Base-by-base conservation (phyloP, 2,888 invertebrate genomes). In the Pristionchus japonicus region DNA sequence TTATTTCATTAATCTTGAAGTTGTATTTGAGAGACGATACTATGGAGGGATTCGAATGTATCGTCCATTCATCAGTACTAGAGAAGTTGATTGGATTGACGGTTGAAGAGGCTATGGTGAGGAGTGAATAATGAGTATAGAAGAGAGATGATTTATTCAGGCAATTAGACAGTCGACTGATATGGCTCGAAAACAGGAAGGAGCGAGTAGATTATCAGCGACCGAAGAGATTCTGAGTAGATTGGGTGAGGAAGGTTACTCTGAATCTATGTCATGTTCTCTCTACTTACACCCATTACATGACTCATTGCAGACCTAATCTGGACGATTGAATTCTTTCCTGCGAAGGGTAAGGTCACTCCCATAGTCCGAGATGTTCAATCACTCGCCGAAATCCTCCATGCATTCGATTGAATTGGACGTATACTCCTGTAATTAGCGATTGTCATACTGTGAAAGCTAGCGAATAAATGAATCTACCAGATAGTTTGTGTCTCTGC, bases 301-400 rank as follows among this genome's bases (percentile, higher is more conserved):
- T 74, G 20, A 74, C 74, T 74, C n/a, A 74, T 74, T 31, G 23
- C 20, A 61, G 84, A 84, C 40, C 27, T 84, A n/a, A 84, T 84
- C 37, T 84, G 84, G 84, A 40, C 43, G 43, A 67, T 86, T 67
- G 86, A 86, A 86, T 64, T 64, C 31, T 86, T 67, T 31, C 49
- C 67, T 47, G 9, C 47, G 9, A 67, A 64, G 70, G 67, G 43
- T 37, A 67, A 67, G 17, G 27, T 47, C 31, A 43, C 86, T 43
- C 86, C 86, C 13, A 43, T 86, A 13, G 67, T 86, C 23, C 3
- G 86, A 67, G 70, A 67, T 67, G 67, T 86, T 15, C 64, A 86
- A 47, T 40, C 86, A 31, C 49, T 86, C 31, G 47, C 67, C 31
- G 86, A 86, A 86, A 47, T 43, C 31, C 47, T 86, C 4, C 67